Conservation (phyloP, 2,888 invertebrate species). For the Malachius bipustulatus region DNA sequence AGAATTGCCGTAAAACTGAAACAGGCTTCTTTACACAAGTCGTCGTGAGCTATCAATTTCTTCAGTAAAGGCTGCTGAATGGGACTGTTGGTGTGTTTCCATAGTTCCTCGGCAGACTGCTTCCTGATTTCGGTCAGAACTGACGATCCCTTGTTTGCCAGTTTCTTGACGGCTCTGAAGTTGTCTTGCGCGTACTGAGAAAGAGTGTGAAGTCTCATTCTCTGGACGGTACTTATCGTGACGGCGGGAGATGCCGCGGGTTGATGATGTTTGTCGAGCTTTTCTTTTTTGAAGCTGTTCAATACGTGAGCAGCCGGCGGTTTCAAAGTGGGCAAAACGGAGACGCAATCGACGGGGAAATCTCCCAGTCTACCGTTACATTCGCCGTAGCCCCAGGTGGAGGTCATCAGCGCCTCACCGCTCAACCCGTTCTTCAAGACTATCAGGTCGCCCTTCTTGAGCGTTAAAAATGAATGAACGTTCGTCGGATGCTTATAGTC, state of each 20-base stretch:
- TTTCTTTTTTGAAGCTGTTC: conserved; percentile 51
- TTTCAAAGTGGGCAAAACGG: conserved; percentile 71
- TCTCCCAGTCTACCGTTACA: conserved; percentile 62
- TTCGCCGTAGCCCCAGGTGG: conserved; percentile 61
- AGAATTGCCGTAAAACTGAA: conserved; percentile 63
- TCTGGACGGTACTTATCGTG: conserved; percentile 44
- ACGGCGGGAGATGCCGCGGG: conserved; percentile 31
- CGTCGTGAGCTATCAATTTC: conserved; percentile 59
- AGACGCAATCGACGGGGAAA: conserved; percentile 77
- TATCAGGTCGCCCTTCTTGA: conserved; percentile 67
- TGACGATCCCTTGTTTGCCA: conserved; percentile 50
- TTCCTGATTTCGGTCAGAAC: conserved; percentile 54
- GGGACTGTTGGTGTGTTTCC: conserved; percentile 72
- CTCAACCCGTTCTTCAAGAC: conserved; percentile 60
- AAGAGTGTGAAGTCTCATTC: conserved; percentile 68
- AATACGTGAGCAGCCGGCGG: conserved; percentile 59
- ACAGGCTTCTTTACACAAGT: conserved; percentile 60
- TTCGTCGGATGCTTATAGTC: conserved; percentile 46
- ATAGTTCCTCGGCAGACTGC: conserved; percentile 59
- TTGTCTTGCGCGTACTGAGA: conserved; percentile 73
- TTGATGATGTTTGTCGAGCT: conserved; percentile 36
- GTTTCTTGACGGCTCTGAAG: conserved; percentile 45
- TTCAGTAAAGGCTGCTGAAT: conserved; percentile 71
- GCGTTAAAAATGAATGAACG: conserved; percentile 45
- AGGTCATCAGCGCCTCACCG: conserved; percentile 62